phyloP scores from a whole-genome alignment of 1,140 invertebrate genomes.

The Aricia agestis region DNA sequence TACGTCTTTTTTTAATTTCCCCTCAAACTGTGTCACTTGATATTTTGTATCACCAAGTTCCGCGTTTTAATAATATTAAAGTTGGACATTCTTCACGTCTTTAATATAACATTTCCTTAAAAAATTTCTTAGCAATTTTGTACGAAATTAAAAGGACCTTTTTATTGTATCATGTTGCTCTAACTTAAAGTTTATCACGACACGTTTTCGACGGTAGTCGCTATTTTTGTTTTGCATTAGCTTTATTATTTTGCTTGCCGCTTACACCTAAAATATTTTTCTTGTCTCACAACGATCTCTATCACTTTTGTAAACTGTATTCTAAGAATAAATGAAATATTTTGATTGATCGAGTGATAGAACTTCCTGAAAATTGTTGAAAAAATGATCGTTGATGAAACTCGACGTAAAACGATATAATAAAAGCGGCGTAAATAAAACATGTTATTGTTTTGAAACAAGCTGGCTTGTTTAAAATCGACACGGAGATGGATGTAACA shows the following conservation, averaged over 20 bases:
- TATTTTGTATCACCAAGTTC: slow-evolving; percentile 30
- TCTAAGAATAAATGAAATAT: too few species aligned
- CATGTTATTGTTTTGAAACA: slow-evolving; percentile 45
- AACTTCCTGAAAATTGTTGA: too few species aligned
- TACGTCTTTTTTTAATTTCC: slow-evolving; percentile 67
- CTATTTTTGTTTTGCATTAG: too few species aligned
- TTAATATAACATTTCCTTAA: background rate
- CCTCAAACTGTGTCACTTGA: slow-evolving; percentile 63
- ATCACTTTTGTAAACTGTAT: too few species aligned
- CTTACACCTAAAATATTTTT: too few species aligned
- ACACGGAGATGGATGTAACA: slow-evolving; percentile 45
- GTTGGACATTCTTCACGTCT: slow-evolving; percentile 7
- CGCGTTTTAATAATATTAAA: slow-evolving; percentile 13
- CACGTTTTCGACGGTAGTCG: too few species aligned
- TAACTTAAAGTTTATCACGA: background rate
- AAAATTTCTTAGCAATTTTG: background rate
- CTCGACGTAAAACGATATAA: background rate
- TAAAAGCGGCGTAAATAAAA: slow-evolving; percentile 38
- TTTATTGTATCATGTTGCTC: background rate
- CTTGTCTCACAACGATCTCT: too few species aligned
- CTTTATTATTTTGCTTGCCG: too few species aligned
- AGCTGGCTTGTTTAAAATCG: slow-evolving; percentile 49
- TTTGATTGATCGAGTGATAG: too few species aligned
- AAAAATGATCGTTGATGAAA: background rate
- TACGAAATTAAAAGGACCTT: background rate